A percentile compares a stretch with the other conserved stretches of the same genome.
Evolutionary conservation across 2,113 vertebrate genomes (phyloP).

Genomic region (Taurulus bubalis): DNA sequence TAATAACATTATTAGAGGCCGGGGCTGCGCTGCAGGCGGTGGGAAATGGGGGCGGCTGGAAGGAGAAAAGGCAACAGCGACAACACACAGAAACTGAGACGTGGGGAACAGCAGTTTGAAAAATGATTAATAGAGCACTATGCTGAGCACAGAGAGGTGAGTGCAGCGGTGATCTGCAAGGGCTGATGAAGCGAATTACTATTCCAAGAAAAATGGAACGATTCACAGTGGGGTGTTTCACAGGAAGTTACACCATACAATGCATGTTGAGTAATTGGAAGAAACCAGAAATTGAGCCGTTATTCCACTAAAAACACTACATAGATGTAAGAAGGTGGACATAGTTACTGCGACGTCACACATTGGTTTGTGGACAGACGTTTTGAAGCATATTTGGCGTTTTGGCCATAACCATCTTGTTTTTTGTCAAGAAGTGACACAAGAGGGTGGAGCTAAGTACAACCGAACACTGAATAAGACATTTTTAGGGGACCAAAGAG

Average conservation of each 20-base stretch:
- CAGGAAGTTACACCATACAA: slow-evolving; percentile 12
- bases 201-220: slow-evolving; percentile 57
- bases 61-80: slow-evolving; percentile 30
- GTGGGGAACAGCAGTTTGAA: slow-evolving; percentile 21
- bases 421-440: not conserved
- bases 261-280: not conserved
- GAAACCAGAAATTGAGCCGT: slow-evolving; percentile 3
- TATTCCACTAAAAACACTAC: not conserved
- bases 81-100: slow-evolving; percentile 31
- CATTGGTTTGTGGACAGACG: not conserved
- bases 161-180: slow-evolving; percentile 29
- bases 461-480: not conserved
- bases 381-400: not conserved
- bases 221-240: slow-evolving; percentile 24
- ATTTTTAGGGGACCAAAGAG: not conserved
- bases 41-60: slow-evolving; percentile 9
- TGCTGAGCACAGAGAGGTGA: slow-evolving; percentile 48
- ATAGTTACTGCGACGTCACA: not conserved
- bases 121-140: slow-evolving; percentile 58
- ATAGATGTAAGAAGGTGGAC: not conserved
- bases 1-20: slow-evolving; percentile 77
- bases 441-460: not conserved
- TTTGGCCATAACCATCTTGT: too few relatives aligned
- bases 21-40: slow-evolving; percentile 37
- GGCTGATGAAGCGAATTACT: slow-evolving; percentile 49